Conservation (phyloP, 2,797 vertebrate genomes). For the Poecile montanus region DNA sequence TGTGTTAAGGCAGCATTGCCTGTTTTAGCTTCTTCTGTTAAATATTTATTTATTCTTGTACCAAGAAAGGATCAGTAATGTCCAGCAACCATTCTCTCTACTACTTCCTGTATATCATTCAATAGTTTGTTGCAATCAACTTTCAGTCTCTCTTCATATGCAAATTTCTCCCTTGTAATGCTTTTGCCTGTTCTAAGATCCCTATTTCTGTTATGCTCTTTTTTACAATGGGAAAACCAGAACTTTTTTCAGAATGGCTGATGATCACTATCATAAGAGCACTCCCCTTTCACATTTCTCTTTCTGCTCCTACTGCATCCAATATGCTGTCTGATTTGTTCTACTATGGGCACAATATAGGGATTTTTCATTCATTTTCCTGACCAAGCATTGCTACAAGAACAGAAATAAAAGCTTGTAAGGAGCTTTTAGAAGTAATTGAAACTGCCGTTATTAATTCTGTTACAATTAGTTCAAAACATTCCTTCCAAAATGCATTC, state of each 20-base stretch:
- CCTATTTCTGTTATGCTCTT: not conserved
- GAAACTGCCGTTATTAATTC: not conserved
- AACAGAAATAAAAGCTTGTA: not conserved
- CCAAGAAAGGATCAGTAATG: not conserved
- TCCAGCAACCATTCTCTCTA: not conserved
- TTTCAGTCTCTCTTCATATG: not conserved
- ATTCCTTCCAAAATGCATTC: constrained; percentile 10
- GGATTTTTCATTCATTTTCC: not conserved
- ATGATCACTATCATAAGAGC: not conserved
- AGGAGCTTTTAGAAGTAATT: not conserved
- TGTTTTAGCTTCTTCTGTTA: not conserved
- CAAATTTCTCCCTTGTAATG: not conserved
- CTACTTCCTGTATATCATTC: not conserved
- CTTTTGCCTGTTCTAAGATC: not conserved
- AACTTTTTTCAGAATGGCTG: not conserved
- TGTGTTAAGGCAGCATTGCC: not conserved
- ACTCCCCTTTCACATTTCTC: not conserved
- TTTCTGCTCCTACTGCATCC: not conserved
- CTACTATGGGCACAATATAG: not conserved
- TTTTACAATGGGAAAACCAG: not conserved
- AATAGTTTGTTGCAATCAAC: not conserved
- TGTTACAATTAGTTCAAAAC: constrained; percentile 27
- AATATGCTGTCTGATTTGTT: not conserved
- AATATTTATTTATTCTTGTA: not conserved
- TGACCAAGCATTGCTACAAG: not conserved